Conservation (phyloP, 1,140 invertebrate species). For the Akabosia matsudoensis region DNA sequence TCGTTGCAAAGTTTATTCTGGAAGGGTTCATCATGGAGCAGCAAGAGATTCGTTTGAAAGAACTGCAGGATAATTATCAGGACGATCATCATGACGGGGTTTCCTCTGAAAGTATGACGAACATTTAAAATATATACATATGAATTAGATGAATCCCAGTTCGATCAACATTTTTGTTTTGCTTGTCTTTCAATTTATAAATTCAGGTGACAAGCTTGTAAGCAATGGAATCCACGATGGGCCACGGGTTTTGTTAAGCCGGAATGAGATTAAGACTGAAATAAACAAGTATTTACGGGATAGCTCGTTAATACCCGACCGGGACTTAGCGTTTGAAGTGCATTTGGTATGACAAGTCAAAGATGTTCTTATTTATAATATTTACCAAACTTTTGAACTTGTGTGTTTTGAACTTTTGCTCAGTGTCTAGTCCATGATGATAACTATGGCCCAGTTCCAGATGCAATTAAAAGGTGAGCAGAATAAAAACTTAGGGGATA, state of each 20-base stretch:
- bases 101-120: no score
- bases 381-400: no score
- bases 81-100: no score
- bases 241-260: slow-evolving; percentile 1
- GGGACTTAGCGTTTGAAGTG: slow-evolving; percentile 69
- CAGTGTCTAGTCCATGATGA: slow-evolving; percentile 68
- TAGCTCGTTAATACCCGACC: slow-evolving; percentile 67
- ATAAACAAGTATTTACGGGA: slow-evolving; percentile 66
- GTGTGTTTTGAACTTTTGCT: slow-evolving; percentile 26
- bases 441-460: slow-evolving; percentile 70
- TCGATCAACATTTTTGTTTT: background rate
- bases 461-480: slow-evolving; percentile 66
- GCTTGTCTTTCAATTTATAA: background rate
- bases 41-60: slow-evolving; percentile 2
- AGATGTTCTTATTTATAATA: no score
- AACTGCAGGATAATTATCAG: background rate
- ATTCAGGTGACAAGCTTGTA: background rate
- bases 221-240: no score
- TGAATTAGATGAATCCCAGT: background rate
- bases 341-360: slow-evolving; percentile 62
- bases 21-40: slow-evolving; percentile 55
- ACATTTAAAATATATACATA: background rate
- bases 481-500: background rate
- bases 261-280: slow-evolving; percentile 44
- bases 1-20: slow-evolving; percentile 64